Percentiles rank a stretch among this genome's conserved stretches.
phyloP scores from a whole-genome alignment of 2,797 vertebrate species.

The Eulemur rubriventer region DNA sequence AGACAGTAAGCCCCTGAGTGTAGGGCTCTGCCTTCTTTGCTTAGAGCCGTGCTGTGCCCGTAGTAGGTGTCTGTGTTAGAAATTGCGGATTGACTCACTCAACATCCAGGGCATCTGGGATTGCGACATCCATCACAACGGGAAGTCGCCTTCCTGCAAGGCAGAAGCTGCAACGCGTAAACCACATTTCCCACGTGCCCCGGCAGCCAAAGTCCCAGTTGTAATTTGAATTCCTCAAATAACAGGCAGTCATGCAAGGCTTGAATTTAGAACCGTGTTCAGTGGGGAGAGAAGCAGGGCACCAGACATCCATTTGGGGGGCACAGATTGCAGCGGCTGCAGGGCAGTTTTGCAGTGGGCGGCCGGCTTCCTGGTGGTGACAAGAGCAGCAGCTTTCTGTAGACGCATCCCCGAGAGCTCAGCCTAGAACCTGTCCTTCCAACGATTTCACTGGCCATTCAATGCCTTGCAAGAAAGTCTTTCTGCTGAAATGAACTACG shows the following conservation, averaged over 20 bases:
- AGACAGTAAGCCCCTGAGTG: neutral
- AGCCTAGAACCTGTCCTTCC: neutral
- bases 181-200: neutral
- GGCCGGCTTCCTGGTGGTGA: neutral
- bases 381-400: neutral
- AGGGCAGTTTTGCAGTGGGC: neutral
- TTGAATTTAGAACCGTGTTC: neutral
- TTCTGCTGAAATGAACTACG: neutral
- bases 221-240: neutral
- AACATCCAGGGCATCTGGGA: neutral
- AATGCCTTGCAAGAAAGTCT: neutral
- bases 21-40: neutral
- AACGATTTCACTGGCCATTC: neutral
- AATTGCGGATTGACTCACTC: neutral
- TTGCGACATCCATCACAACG: neutral
- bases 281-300: neutral
- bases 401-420: neutral
- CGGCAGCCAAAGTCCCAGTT: neutral
- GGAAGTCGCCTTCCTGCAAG: neutral
- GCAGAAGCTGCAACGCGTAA: neutral
- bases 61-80: neutral
- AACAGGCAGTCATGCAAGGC: neutral
- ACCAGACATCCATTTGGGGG: neutral
- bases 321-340: rapidly evolving
- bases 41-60: neutral